These are phyloP conservation scores for Steinernema khuongi DNA, from an alignment of 1,140 invertebrate genomes.

Conservation along the genomic window DNA sequence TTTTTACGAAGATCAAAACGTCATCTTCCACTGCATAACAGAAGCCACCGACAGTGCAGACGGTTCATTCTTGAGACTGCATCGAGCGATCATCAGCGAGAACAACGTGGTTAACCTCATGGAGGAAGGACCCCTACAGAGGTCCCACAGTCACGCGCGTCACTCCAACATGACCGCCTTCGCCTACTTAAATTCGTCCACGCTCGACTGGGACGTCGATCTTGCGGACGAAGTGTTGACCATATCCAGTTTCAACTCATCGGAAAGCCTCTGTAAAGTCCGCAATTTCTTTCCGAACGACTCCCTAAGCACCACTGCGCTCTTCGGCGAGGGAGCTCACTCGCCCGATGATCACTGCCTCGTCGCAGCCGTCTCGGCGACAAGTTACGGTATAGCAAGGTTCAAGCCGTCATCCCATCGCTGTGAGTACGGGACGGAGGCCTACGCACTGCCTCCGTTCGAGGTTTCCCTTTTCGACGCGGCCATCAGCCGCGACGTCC, in stretches of 20 bases:
- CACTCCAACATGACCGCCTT: not conserved
- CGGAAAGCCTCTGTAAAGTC: not conserved
- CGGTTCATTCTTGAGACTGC: not conserved
- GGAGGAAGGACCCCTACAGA: not conserved
- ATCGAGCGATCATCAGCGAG: not conserved
- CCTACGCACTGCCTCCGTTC: not conserved
- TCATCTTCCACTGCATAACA: not conserved
- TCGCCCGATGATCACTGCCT: not conserved
- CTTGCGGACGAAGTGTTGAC: not conserved
- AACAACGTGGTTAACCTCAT: not conserved
- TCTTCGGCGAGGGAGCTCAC: not conserved
- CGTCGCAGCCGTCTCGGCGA: not conserved
- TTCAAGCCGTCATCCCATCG: not conserved
- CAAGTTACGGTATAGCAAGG: not conserved
- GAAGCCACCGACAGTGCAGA: not conserved
- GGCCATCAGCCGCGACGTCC: not conserved
- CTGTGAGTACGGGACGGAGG: not conserved
- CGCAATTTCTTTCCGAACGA: not conserved
- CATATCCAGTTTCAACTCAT: not conserved
- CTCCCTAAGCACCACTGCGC: not conserved
- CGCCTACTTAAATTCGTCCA: not conserved
- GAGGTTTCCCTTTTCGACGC: not conserved
- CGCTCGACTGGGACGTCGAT: not conserved
- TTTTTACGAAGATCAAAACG: not conserved
- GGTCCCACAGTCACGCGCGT: not conserved